Conservation (phyloP, 2,113 vertebrate species). For the Monopterus albus region DNA sequence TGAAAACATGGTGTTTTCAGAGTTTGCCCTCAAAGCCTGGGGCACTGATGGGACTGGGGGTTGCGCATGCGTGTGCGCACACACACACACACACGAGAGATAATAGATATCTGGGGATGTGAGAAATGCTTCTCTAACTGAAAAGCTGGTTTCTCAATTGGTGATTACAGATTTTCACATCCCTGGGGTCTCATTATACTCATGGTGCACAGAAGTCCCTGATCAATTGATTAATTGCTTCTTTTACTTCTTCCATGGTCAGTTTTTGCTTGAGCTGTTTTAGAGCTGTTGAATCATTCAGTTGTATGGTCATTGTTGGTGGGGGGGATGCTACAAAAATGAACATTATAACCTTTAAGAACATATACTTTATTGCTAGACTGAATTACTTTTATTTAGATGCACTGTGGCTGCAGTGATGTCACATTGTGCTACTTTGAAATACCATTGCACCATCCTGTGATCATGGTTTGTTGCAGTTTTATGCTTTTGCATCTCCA, state of each 20-base stretch:
- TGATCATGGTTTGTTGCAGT: too few species aligned
- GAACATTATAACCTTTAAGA: too few species aligned
- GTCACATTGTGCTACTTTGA: too few species aligned
- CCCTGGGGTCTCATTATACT: slow-evolving; percentile 42
- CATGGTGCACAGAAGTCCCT: neutral
- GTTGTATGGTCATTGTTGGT: too few species aligned
- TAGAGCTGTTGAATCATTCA: too few species aligned
- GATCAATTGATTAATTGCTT: slow-evolving; percentile 34
- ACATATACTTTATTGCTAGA: too few species aligned
- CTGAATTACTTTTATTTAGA: too few species aligned
- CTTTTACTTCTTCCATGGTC: neutral
- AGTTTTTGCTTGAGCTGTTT: neutral
- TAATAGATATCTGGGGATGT: slow-evolving; percentile 12
- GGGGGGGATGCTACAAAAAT: neutral
- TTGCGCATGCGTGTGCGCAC: too few species aligned
- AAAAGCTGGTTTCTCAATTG: slow-evolving; percentile 23
- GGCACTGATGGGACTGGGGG: slow-evolving; percentile 38
- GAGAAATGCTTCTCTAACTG: slow-evolving; percentile 21
- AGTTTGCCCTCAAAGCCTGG: slow-evolving; percentile 14
- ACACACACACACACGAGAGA: slow-evolving; percentile 7
- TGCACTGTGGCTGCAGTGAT: too few species aligned
- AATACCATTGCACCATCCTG: too few species aligned
- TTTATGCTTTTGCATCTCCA: too few species aligned
- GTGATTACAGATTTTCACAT: slow-evolving; percentile 1
- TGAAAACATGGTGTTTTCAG: slow-evolving; percentile 3